Percentiles rank a stretch among this genome's conserved stretches.
These are phyloP conservation scores for Drosophila colorata DNA, from an alignment of 2,888 invertebrate species.

Conservation along the genomic window DNA sequence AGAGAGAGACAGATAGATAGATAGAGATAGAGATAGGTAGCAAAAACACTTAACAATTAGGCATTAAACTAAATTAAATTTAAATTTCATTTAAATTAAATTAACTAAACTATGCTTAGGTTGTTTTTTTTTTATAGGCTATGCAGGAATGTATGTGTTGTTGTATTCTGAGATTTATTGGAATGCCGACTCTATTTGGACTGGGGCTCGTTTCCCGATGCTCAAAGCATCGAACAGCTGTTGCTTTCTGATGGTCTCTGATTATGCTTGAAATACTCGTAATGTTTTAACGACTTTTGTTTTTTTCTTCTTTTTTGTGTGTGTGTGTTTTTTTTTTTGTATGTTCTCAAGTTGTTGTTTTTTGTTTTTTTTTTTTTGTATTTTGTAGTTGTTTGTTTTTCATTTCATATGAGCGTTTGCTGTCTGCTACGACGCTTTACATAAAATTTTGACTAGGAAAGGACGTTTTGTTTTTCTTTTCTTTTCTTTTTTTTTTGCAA, in stretches of 20 bases:
- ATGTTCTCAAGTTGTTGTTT: conserved; percentile 8
- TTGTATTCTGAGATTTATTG: conserved; percentile 41
- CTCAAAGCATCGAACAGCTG: conserved; percentile 57
- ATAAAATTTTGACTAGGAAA: conserved; percentile 84
- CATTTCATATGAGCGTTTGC: conserved; percentile 47
- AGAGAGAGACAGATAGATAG: conserved; percentile 11
- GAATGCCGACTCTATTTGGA: conserved; percentile 33
- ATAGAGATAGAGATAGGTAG: not conserved
- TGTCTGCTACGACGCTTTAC: conserved; percentile 37
- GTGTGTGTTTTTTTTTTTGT: conserved; percentile 10
- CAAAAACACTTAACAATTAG: conserved; percentile 69
- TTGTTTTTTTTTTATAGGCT: conserved; percentile 50
- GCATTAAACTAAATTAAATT: conserved; percentile 78
- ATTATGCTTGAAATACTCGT: conserved; percentile 21
- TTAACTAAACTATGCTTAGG: conserved; percentile 77
- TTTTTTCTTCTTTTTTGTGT: conserved; percentile 1
- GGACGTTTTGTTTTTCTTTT: conserved; percentile 68
- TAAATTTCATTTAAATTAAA: conserved; percentile 79
- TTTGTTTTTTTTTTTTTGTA: conserved; percentile 7
- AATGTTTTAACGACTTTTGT: conserved; percentile 9
- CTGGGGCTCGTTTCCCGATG: conserved; percentile 47
- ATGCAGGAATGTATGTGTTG: conserved; percentile 65
- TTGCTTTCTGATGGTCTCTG: conserved; percentile 19
- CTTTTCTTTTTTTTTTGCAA: conserved; percentile 13
- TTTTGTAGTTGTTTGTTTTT: conserved; percentile 29